These are phyloP conservation scores for Clarias macrocephalus DNA, from an alignment of 2,113 vertebrate genomes.

Conservation along the genomic window DNA sequence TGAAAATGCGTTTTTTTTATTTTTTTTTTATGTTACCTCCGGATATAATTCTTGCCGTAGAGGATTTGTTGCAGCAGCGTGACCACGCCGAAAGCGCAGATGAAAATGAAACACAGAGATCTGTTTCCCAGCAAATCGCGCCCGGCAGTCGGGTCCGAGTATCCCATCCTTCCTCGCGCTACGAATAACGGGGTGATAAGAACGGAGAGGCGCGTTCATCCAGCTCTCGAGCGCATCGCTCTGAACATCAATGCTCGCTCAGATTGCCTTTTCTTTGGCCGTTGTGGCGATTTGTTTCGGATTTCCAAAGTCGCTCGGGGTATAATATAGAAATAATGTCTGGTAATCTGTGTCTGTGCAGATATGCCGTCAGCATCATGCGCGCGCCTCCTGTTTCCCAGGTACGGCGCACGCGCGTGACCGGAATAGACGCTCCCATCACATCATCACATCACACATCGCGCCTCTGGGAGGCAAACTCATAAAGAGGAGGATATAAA, in stretches of 20 bases:
- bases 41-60: constrained; percentile 95
- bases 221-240: constrained; percentile 1
- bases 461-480: not conserved
- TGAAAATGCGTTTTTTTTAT: not conserved
- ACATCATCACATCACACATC: not conserved
- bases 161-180: constrained; percentile 77
- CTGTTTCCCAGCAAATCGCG: constrained; percentile 93
- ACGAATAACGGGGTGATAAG: not conserved
- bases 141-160: constrained; percentile 89
- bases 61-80: constrained; percentile 96
- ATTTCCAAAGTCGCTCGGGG: not conserved
- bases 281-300: not conserved
- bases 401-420: constrained; percentile 27
- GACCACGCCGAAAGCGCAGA: constrained; percentile 97
- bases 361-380: constrained; percentile 12
- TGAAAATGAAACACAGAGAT: constrained; percentile 97
- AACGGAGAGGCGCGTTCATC: not conserved
- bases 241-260: not conserved
- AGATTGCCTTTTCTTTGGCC: not conserved
- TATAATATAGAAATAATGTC: not conserved
- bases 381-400: not conserved
- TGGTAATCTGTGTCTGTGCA: not conserved
- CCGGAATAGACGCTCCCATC: constrained; percentile 15
- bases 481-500: not conserved
- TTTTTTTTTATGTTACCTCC: constrained; percentile 79